Conservation (phyloP, 2,888 invertebrate genomes). For the Parnassius mnemosyne region DNA sequence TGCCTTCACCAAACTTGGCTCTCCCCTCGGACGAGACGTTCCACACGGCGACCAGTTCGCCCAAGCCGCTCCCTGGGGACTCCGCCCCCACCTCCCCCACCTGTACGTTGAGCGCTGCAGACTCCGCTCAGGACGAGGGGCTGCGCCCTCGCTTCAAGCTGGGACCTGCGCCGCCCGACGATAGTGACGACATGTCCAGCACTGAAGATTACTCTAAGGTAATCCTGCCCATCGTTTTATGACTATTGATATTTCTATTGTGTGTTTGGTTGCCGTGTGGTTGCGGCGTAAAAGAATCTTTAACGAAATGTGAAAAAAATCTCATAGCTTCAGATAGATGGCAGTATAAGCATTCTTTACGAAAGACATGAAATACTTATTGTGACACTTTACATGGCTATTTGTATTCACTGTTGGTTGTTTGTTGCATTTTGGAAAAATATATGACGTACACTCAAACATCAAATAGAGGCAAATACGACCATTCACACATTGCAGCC, state of each 20-base stretch:
- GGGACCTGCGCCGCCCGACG: constrained; percentile 72
- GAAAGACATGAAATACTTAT: too few species aligned
- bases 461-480: too few species aligned
- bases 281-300: too few species aligned
- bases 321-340: too few species aligned
- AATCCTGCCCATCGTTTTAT: neutral
- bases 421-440: too few species aligned
- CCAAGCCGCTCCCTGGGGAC: constrained; percentile 38
- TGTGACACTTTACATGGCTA: too few species aligned
- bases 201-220: constrained; percentile 81
- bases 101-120: constrained; percentile 33
- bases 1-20: constrained; percentile 67
- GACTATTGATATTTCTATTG: neutral
- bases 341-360: too few species aligned
- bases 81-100: constrained; percentile 40
- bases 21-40: constrained; percentile 84
- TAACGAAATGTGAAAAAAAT: too few species aligned
- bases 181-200: constrained; percentile 82
- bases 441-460: too few species aligned
- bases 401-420: too few species aligned
- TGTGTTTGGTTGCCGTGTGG: too few species aligned
- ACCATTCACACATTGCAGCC: too few species aligned
- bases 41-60: constrained; percentile 83
- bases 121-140: constrained; percentile 27
- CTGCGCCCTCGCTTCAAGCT: constrained; percentile 53